These are phyloP conservation scores for Enteromius mattozi DNA, from an alignment of 2,797 vertebrate species.

Conservation along the genomic window DNA sequence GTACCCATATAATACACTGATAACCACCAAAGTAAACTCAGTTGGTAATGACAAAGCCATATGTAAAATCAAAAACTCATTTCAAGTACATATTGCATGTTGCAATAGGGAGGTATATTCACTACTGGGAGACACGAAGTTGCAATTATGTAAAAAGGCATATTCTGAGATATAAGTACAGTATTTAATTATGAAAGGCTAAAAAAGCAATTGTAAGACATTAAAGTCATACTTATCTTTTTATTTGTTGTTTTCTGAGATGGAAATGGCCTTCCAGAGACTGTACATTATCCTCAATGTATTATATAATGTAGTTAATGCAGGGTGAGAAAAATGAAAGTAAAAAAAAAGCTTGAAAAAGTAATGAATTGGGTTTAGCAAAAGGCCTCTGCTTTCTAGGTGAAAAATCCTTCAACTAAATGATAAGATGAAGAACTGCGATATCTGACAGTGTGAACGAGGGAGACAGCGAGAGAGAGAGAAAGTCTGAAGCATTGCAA, in stretches of 20 bases:
- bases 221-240: background rate
- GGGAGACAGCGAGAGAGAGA: background rate
- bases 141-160: background rate
- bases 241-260: conserved; percentile 12
- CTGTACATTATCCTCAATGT: background rate
- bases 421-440: conserved; percentile 22
- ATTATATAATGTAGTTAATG: background rate
- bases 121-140: background rate
- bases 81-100: background rate
- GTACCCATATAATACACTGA: background rate
- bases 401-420: conserved; percentile 42
- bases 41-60: background rate
- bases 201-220: background rate
- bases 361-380: conserved; percentile 24
- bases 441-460: conserved; percentile 17
- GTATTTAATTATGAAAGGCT: background rate
- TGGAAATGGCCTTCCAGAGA: background rate
- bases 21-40: background rate
- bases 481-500: background rate
- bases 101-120: background rate
- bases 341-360: conserved; percentile 8
- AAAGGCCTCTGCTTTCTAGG: conserved; percentile 17
- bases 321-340: background rate
- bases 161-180: background rate
- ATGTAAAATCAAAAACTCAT: background rate